Evolutionary conservation across 2,888 invertebrate genomes (phyloP).

Genomic region (Xanthorhoe spadicearia): DNA sequence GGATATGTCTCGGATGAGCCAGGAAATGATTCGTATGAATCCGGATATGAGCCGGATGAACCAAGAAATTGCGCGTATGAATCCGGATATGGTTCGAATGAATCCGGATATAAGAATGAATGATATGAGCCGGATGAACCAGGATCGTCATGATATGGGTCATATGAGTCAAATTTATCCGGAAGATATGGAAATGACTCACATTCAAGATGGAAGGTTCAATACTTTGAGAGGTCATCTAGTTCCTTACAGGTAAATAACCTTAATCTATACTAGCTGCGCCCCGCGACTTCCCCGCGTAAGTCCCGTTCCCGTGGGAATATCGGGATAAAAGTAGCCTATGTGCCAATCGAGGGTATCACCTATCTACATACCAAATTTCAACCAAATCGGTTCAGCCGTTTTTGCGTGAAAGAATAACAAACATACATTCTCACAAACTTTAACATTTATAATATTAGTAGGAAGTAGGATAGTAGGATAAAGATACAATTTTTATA

Average conservation of each 20-base stretch:
- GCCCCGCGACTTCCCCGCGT: no score
- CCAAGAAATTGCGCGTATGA: constrained; percentile 47
- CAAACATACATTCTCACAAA: no score
- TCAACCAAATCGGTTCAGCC: no score
- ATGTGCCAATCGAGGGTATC: no score
- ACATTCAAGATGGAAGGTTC: constrained; percentile 60
- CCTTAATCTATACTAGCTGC: no score
- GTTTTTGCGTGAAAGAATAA: no score
- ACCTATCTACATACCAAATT: no score
- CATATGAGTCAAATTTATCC: constrained; percentile 58
- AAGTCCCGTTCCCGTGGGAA: no score
- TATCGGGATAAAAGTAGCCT: no score
- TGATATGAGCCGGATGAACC: no score
- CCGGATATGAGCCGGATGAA: constrained; percentile 54
- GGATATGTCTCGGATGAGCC: constrained; percentile 38
- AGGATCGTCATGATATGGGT: constrained; percentile 51
- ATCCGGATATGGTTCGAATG: constrained; percentile 53
- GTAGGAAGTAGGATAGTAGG: no score
- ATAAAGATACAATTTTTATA: background rate
- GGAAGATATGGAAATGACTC: constrained; percentile 50
- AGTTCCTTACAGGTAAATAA: constrained; percentile 61
- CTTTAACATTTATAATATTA: no score
- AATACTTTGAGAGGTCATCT: constrained; percentile 77
- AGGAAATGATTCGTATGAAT: constrained; percentile 46
- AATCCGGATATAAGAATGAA: constrained; percentile 49